phyloP scores from a whole-genome alignment of 2,113 vertebrate genomes.

The Colaptes auratus region DNA sequence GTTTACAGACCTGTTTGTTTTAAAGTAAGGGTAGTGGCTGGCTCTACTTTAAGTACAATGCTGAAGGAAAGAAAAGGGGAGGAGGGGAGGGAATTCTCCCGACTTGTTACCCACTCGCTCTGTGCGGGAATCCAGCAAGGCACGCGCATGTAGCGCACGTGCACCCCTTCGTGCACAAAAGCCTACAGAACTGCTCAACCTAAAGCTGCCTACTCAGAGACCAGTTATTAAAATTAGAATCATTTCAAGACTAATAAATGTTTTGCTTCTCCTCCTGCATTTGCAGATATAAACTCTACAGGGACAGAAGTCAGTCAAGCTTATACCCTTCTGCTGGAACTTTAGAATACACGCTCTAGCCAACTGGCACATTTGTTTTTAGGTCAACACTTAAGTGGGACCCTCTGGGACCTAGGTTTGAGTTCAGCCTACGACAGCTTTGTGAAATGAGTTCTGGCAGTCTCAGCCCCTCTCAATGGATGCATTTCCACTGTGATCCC shows the following conservation, averaged over 20 bases:
- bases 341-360: constrained; percentile 77
- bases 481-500: constrained; percentile 42
- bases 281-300: constrained; percentile 76
- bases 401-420: constrained; percentile 76
- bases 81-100: constrained; percentile 25
- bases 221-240: constrained; percentile 73
- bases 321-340: constrained; percentile 79
- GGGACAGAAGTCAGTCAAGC: constrained; percentile 79
- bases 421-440: constrained; percentile 72
- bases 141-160: background rate
- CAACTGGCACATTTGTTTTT: constrained; percentile 82
- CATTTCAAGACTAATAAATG: constrained; percentile 77
- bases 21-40: constrained; percentile 73
- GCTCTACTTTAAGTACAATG: constrained; percentile 64
- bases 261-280: constrained; percentile 78
- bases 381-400: constrained; percentile 82
- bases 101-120: constrained; percentile 56
- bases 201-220: constrained; percentile 39
- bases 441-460: constrained; percentile 70
- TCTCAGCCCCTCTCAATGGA: constrained; percentile 67
- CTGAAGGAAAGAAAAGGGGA: constrained; percentile 29
- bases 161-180: constrained; percentile 34
- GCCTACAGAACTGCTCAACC: constrained; percentile 14
- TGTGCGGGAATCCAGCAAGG: constrained; percentile 47
- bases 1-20: constrained; percentile 78